A percentile compares a stretch with the other conserved stretches of the same genome.
Evolutionary conservation across 1,140 invertebrate species (phyloP).

Genomic region (Drosophila dunni): DNA sequence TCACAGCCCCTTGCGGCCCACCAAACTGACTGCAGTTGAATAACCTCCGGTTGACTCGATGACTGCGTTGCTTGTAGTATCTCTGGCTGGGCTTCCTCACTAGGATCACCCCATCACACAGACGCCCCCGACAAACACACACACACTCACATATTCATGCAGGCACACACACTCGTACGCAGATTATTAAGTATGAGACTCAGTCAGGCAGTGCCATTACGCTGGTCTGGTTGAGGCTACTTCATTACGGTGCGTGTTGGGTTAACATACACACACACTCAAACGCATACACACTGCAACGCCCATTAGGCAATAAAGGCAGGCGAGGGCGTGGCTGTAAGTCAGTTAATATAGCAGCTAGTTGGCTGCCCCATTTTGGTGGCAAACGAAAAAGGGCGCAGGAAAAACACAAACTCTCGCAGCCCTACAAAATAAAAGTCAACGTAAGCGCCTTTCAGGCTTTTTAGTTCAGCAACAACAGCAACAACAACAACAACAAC

Average conservation of each 20-base stretch:
- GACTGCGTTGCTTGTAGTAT: slow-evolving; percentile 48
- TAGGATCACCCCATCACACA: slow-evolving; percentile 51
- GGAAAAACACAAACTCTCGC: slow-evolving; percentile 53
- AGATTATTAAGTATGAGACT: slow-evolving; percentile 80
- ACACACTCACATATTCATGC: slow-evolving; percentile 17
- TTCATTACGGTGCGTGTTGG: slow-evolving; percentile 81
- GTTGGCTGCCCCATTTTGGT: slow-evolving; percentile 63
- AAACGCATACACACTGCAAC: slow-evolving; percentile 20
- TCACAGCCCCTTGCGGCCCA: too few relatives aligned
- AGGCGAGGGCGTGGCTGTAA: slow-evolving; percentile 64
- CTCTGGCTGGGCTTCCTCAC: slow-evolving; percentile 21
- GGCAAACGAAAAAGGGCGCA: slow-evolving; percentile 42
- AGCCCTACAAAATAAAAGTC: slow-evolving; percentile 70
- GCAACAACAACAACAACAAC: not conserved
- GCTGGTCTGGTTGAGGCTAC: slow-evolving; percentile 67
- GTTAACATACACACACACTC: slow-evolving; percentile 44
- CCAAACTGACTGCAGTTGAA: slow-evolving; percentile 65
- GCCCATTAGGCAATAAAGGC: slow-evolving; percentile 26
- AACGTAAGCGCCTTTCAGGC: slow-evolving; percentile 79
- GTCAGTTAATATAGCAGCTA: slow-evolving; percentile 81
- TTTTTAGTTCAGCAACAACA: slow-evolving; percentile 74
- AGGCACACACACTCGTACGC: slow-evolving; percentile 30
- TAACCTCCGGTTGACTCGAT: slow-evolving; percentile 59
- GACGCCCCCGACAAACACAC: slow-evolving; percentile 24
- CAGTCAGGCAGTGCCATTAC: slow-evolving; percentile 82